Conservation (phyloP, 2,113 vertebrate species). For the Cebidichthys violaceus region DNA sequence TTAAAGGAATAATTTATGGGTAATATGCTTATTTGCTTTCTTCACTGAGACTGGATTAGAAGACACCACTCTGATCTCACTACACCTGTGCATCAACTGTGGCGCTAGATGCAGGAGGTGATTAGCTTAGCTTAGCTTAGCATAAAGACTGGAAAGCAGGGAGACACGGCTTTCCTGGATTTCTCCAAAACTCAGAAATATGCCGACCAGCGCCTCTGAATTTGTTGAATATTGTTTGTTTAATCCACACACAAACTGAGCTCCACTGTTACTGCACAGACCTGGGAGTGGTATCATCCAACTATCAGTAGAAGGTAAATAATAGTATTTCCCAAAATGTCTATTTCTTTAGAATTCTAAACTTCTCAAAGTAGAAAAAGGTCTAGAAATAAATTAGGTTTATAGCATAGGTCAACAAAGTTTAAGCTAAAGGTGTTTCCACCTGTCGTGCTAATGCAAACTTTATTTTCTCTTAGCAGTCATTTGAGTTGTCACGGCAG, state of each 20-base stretch:
- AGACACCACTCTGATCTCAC: neutral
- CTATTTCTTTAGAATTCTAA: too few relatives aligned
- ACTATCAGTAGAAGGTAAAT: neutral
- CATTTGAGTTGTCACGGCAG: neutral
- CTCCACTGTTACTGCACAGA: neutral
- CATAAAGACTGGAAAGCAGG: neutral
- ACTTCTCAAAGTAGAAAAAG: neutral
- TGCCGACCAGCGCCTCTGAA: neutral
- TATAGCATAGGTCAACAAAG: neutral
- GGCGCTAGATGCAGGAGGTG: neutral
- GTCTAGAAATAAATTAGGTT: neutral
- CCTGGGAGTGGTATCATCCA: neutral
- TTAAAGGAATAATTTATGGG: too few relatives aligned
- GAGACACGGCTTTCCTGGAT: neutral
- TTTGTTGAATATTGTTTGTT: neutral
- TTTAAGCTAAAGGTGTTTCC: neutral
- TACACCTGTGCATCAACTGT: neutral
- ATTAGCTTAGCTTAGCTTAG: conserved; percentile 8
- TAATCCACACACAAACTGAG: neutral
- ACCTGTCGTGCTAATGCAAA: neutral
- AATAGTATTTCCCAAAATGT: neutral
- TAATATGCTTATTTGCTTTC: neutral
- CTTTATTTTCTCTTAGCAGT: neutral
- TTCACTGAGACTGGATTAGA: neutral
- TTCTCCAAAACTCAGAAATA: neutral